A percentile compares a stretch with the other conserved stretches of the same genome.
Evolutionary conservation across 2,797 vertebrate species (phyloP).

Genomic region (Myotis myotis): DNA sequence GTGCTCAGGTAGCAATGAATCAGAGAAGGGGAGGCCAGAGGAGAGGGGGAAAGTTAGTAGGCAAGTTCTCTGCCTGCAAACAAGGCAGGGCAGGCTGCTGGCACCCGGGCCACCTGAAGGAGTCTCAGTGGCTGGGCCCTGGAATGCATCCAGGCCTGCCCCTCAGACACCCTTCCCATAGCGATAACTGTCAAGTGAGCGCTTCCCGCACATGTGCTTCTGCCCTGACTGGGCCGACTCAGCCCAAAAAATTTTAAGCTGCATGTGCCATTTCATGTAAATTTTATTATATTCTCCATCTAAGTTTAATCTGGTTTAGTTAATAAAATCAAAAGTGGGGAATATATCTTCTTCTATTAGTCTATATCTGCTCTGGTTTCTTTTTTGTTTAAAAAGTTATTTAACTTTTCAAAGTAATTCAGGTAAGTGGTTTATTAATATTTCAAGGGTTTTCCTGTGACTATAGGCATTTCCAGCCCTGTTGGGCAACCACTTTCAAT

Average conservation of each 20-base stretch:
- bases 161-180: neutral
- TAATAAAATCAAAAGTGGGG: neutral
- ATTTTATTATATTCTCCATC: neutral
- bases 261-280: neutral
- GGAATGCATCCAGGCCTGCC: accelerated
- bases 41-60: neutral
- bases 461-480: neutral
- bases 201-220: accelerated
- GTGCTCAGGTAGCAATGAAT: neutral
- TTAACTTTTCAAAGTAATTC: neutral
- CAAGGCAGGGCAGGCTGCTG: neutral
- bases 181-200: too few species aligned
- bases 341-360: neutral
- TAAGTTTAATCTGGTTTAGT: slow-evolving; percentile 31
- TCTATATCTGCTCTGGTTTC: neutral
- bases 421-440: neutral
- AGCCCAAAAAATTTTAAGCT: neutral
- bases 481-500: neutral
- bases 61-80: neutral
- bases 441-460: neutral
- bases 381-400: neutral
- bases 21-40: neutral
- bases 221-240: neutral
- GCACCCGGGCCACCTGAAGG: accelerated
- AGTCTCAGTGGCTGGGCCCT: too few species aligned